phyloP scores from a whole-genome alignment of 2,797 vertebrate genomes.

The Crotalus adamanteus region DNA sequence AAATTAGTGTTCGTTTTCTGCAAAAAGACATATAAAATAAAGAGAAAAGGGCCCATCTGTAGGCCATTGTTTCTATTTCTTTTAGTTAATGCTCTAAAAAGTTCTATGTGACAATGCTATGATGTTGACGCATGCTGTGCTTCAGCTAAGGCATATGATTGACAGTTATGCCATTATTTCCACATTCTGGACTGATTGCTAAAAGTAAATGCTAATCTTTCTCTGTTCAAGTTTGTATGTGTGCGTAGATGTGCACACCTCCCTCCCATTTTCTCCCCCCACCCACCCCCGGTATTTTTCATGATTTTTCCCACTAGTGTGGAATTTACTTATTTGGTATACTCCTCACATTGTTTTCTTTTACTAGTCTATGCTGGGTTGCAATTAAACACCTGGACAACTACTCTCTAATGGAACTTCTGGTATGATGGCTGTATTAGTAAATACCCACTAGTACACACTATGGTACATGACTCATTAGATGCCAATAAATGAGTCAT shows the following conservation, averaged over 20 bases:
- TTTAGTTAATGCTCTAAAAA: conserved; percentile 55
- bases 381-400: conserved; percentile 58
- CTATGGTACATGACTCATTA: conserved; percentile 28
- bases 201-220: conserved; percentile 58
- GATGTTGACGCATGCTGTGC: conserved; percentile 44
- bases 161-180: conserved; percentile 63
- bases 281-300: conserved; percentile 46
- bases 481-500: conserved; percentile 51
- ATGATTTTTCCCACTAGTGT: conserved; percentile 54
- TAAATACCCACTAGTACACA: conserved; percentile 46
- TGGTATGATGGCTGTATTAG: conserved; percentile 38
- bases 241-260: neutral
- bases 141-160: conserved; percentile 54
- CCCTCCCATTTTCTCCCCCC: conserved; percentile 11
- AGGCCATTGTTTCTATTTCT: conserved; percentile 49
- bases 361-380: conserved; percentile 43
- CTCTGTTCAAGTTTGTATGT: conserved; percentile 34
- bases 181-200: conserved; percentile 59
- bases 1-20: conserved; percentile 21
- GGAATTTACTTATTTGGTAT: conserved; percentile 58
- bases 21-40: conserved; percentile 47
- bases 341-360: conserved; percentile 43
- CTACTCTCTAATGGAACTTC: conserved; percentile 39
- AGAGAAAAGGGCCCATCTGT: conserved; percentile 47
- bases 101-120: conserved; percentile 52